phyloP scores from a whole-genome alignment of 2,797 vertebrate species.

The Sylvilagus floridanus region DNA sequence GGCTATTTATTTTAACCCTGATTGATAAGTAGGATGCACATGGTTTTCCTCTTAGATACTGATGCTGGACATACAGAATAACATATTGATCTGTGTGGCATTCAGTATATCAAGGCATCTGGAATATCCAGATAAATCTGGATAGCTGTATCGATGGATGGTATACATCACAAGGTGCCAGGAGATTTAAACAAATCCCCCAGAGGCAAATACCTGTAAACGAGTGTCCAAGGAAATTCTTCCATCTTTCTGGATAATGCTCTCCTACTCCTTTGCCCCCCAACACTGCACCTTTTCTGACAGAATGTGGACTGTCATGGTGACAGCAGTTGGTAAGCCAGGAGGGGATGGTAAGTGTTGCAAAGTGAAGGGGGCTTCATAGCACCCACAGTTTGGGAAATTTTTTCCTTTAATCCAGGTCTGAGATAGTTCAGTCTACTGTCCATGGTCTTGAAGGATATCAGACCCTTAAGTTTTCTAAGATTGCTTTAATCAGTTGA shows the following conservation, averaged over 20 bases:
- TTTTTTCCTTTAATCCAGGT: neutral
- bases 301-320: too few species aligned
- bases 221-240: neutral
- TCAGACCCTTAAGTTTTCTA: neutral
- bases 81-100: neutral
- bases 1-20: neutral
- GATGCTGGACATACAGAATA: neutral
- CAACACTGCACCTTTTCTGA: neutral
- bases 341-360: neutral
- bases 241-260: neutral
- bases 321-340: neutral
- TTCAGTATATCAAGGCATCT: neutral
- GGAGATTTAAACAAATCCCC: neutral
- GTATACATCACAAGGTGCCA: neutral
- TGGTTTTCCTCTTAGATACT: neutral
- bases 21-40: neutral
- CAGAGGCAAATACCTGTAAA: neutral
- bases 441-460: neutral
- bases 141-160: neutral
- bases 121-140: neutral
- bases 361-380: neutral
- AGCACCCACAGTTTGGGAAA: neutral
- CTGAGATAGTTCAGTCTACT: neutral
- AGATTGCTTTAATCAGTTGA: neutral
- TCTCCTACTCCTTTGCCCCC: too few species aligned